A percentile compares a stretch with the other conserved stretches of the same genome.
Conservation (phyloP, 2,797 vertebrate species). For the Sciurus vulgaris region DNA sequence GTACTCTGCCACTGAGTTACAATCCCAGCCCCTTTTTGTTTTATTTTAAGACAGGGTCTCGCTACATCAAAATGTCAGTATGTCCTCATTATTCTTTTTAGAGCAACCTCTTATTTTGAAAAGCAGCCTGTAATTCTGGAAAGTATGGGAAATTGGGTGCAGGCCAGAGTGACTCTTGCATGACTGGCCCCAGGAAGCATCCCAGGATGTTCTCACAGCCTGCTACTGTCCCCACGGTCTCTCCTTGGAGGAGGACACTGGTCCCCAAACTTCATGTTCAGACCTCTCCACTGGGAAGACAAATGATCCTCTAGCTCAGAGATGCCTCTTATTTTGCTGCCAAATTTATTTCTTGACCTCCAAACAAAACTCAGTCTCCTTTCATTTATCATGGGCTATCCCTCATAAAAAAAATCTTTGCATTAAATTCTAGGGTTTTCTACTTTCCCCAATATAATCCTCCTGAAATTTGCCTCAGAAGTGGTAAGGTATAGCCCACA, state of each 20-base stretch:
- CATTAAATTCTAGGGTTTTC: slow-evolving; percentile 33
- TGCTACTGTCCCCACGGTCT: background rate
- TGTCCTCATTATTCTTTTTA: background rate
- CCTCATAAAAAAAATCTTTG: slow-evolving; percentile 38
- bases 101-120: background rate
- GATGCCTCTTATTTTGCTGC: background rate
- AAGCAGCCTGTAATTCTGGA: background rate
- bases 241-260: background rate
- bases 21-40: no score
- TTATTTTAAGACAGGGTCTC: no score
- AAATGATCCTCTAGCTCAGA: background rate
- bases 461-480: background rate
- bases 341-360: slow-evolving; percentile 9
- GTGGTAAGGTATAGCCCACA: background rate
- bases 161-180: background rate
- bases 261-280: background rate
- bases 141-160: background rate
- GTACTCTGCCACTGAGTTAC: no score
- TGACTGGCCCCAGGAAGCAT: background rate
- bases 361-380: background rate
- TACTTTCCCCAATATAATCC: background rate
- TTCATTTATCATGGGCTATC: background rate
- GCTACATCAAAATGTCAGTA: background rate
- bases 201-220: background rate
- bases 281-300: background rate